Conservation (phyloP, 1,140 invertebrate genomes). For the Plectrocnemia conspersa region DNA sequence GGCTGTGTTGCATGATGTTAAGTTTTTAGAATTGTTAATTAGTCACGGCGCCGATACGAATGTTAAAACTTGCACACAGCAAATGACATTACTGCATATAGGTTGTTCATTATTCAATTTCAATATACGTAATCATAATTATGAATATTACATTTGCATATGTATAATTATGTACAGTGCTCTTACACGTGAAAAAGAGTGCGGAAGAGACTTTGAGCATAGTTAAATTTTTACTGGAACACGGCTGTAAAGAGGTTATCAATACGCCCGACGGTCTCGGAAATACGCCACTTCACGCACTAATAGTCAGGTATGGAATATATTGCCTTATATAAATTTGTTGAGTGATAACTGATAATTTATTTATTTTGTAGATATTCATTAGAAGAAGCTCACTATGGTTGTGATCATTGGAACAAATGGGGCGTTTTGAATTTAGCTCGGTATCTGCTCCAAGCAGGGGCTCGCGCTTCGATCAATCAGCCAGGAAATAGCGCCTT, state of each 20-base stretch:
- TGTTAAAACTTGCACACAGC: conserved; percentile 66
- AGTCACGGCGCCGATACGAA: conserved; percentile 61
- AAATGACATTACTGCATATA: conserved; percentile 68
- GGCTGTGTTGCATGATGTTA: conserved; percentile 62
- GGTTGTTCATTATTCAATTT: conserved; percentile 39
- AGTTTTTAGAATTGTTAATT: conserved; percentile 63
- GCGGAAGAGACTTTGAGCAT: conserved; percentile 66
- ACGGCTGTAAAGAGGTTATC: conserved; percentile 65
- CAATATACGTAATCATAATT: background rate
- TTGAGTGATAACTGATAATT: background rate
- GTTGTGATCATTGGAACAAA: conserved; percentile 67
- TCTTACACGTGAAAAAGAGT: conserved; percentile 60
- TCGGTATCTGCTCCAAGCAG: conserved; percentile 58
- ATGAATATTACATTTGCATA: background rate
- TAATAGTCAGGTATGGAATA: conserved; percentile 54
- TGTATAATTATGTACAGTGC: conserved; percentile 42
- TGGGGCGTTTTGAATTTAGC: conserved; percentile 68
- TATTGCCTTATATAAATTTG: background rate
- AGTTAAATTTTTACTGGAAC: conserved; percentile 60
- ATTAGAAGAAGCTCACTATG: conserved; percentile 64
- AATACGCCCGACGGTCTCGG: conserved; percentile 67
- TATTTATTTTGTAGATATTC: conserved; percentile 50
- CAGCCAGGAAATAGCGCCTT: conserved; percentile 66
- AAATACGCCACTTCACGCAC: conserved; percentile 59
- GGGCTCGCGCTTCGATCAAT: conserved; percentile 64